Evolutionary conservation across 2,888 invertebrate species (phyloP).

Genomic region (Lacanobia oleracea): DNA sequence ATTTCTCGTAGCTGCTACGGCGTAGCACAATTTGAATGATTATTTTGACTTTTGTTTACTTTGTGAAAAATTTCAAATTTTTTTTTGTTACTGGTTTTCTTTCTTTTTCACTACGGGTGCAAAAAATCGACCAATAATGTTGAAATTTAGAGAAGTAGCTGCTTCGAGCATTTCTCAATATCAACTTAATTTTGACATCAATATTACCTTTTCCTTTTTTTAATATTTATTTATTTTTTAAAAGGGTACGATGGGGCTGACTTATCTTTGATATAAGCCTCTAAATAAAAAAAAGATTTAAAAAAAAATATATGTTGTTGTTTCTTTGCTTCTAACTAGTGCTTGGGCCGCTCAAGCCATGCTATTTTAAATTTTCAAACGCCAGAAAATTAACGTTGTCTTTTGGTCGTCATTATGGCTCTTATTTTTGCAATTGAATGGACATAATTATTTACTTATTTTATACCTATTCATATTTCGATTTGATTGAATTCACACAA

Average conservation of each 20-base stretch:
- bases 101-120: neutral
- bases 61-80: no score
- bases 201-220: neutral
- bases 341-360: neutral
- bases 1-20: constrained; percentile 42
- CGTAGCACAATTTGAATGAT: constrained; percentile 22
- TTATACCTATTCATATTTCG: no score
- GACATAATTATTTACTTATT: no score
- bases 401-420: neutral
- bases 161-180: neutral
- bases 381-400: neutral
- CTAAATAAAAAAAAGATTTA: no score
- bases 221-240: no score
- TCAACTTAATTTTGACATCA: neutral
- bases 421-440: neutral
- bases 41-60: neutral
- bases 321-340: no score
- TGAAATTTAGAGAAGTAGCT: neutral
- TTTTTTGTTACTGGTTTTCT: neutral
- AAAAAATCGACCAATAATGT: neutral
- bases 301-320: no score
- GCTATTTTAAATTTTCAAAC: neutral
- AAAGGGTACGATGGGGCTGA: no score
- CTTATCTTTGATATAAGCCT: no score
- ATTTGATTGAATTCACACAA: no score